Base-by-base conservation (phyloP, 2,888 invertebrate species). In the Tetropium fuscum region DNA sequence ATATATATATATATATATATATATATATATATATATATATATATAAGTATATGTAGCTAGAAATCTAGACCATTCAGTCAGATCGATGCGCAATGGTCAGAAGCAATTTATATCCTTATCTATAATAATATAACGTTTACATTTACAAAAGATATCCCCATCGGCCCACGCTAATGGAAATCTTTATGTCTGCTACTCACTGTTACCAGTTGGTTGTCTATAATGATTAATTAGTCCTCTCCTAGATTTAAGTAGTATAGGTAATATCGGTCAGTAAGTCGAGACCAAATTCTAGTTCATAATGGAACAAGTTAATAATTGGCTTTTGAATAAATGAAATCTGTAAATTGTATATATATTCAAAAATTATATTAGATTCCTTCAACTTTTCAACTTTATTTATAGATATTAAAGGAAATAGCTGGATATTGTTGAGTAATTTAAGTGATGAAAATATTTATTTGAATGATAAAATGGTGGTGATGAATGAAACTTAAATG, bases 81-180 rank as follows among this genome's bases (percentile, higher is more conserved):
- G n/a, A n/a, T n/a, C n/a, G n/a, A n/a, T n/a, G n/a, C n/a, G n/a
- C n/a, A n/a, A n/a, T n/a, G n/a, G n/a, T n/a, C n/a, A n/a, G n/a
- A n/a, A n/a, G n/a, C n/a, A n/a, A n/a, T n/a, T n/a, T n/a, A n/a
- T n/a, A n/a, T n/a, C n/a, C n/a, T n/a, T n/a, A n/a, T n/a, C n/a
- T n/a, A n/a, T n/a, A n/a, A n/a, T n/a, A n/a, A n/a, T n/a, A 13
- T 34, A 34, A 3, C 6, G 34, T 13, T 34, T 34, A 34, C 34
- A 34, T 34, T 44, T 44, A 44, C 44, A 44, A 25, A 6, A 44
- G 30, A 44, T 10, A 44, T 30, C 25, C 34, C 27, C 5, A n/a
- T 15, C 27, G 16, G 1, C 44, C 44, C 27, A 44, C 27, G 16
- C 27, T 30, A 43, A 25, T 40, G 41, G 16, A 27, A 44, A 44